phyloP scores from a whole-genome alignment of 2,797 vertebrate genomes.

The Eupleurogrammus muticus region DNA sequence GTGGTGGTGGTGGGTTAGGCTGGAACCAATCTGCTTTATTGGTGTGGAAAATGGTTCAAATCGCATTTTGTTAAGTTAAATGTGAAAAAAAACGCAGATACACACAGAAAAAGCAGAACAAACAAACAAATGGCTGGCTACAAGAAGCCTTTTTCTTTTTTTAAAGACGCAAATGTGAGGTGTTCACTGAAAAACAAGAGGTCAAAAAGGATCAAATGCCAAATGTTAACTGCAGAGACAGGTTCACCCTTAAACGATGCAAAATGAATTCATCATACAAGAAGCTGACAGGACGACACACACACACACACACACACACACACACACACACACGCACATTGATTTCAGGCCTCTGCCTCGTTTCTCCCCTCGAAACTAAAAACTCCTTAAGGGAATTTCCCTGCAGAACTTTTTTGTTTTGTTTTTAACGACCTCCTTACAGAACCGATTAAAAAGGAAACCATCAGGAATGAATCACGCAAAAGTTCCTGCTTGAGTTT shows the following conservation, averaged over 20 bases:
- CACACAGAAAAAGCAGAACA: no score
- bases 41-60: slow-evolving; percentile 20
- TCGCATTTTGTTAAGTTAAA: slow-evolving; percentile 4
- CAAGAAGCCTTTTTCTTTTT: neutral
- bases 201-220: slow-evolving; percentile 1
- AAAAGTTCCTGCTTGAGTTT: no score
- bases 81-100: neutral
- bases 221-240: slow-evolving; percentile 3
- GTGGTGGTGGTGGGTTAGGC: neutral
- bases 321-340: no score
- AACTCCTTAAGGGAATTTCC: no score
- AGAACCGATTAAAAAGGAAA: neutral
- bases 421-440: neutral
- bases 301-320: no score
- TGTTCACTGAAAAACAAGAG: neutral
- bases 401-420: neutral
- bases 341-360: no score
- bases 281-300: neutral
- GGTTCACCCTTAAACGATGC: neutral
- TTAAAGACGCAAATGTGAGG: neutral
- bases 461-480: no score
- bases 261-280: neutral
- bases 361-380: no score
- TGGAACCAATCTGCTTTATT: slow-evolving; percentile 35
- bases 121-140: neutral